Percentiles rank a stretch among this genome's conserved stretches.
These are phyloP conservation scores for Aphaenogaster rudis DNA, from an alignment of 1,140 invertebrate genomes.

Conservation along the genomic window DNA sequence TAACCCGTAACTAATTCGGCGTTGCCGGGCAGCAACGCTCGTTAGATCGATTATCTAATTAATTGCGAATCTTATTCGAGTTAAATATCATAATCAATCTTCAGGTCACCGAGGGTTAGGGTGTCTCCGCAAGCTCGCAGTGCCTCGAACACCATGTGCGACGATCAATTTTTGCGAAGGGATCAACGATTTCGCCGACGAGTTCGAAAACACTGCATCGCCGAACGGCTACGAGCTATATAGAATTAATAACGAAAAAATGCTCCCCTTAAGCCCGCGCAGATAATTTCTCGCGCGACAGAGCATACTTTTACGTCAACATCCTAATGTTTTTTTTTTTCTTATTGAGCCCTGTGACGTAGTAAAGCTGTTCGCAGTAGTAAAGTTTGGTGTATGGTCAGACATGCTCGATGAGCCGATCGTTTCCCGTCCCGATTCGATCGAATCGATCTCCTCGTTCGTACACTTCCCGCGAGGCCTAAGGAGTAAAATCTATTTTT, in stretches of 20 bases:
- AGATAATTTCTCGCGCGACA: neutral
- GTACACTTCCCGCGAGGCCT: conserved; percentile 33
- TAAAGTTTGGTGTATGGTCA: conserved; percentile 40
- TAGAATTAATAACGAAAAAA: conserved; percentile 35
- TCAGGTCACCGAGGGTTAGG: neutral
- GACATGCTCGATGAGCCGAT: conserved; percentile 41
- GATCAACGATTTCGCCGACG: conserved; percentile 3
- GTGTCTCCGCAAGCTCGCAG: neutral
- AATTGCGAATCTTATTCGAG: conserved; percentile 3
- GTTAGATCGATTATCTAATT: conserved; percentile 22
- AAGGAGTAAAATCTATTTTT: conserved; percentile 56
- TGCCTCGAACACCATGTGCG: neutral
- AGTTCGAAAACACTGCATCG: neutral
- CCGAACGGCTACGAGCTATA: conserved; percentile 13
- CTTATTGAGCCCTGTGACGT: conserved; percentile 34
- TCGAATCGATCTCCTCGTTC: conserved; percentile 25
- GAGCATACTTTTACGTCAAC: conserved; percentile 28
- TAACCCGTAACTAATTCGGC: neutral
- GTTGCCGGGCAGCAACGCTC: neutral
- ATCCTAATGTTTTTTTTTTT: neutral
- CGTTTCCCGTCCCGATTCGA: conserved; percentile 26
- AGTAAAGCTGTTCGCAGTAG: conserved; percentile 19
- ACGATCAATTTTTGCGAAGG: neutral
- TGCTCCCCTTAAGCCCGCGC: neutral
- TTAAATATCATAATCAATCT: conserved; percentile 24